Evolutionary conservation across 2,888 invertebrate genomes (phyloP).

Genomic region (Harpagoxenus sublaevis): DNA sequence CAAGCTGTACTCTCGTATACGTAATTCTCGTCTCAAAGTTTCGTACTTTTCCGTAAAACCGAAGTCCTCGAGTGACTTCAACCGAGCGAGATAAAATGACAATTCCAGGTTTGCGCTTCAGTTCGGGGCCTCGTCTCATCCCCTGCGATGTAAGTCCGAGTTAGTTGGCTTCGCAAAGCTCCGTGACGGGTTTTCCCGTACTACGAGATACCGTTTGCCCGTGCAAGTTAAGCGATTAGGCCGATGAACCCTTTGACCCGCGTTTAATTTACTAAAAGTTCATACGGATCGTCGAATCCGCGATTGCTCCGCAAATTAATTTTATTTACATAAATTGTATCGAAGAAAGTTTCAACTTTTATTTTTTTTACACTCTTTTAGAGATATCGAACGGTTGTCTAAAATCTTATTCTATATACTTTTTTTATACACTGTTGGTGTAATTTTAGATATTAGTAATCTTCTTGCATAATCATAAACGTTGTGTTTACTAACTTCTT

Average conservation of each 20-base stretch:
- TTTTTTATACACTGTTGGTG: not conserved
- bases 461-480: not conserved
- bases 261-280: conserved; percentile 54
- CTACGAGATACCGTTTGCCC: conserved; percentile 59
- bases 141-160: conserved; percentile 62
- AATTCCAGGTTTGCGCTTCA: conserved; percentile 29
- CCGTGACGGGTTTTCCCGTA: conserved; percentile 61
- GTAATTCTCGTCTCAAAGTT: conserved; percentile 13
- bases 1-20: not conserved
- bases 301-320: not conserved
- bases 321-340: not conserved
- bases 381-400: too few species aligned
- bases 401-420: too few species aligned
- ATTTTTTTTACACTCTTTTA: too few species aligned
- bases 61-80: conserved; percentile 36
- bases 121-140: conserved; percentile 25
- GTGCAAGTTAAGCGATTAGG: conserved; percentile 73
- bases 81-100: conserved; percentile 60
- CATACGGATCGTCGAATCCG: not conserved
- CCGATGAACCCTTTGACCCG: conserved; percentile 57
- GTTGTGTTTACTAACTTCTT: not conserved
- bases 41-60: conserved; percentile 33
- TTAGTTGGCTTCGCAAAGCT: conserved; percentile 76
- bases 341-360: not conserved
- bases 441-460: not conserved